Evolutionary conservation across 1,140 invertebrate species (phyloP).

Genomic region (Nephila pilipes): DNA sequence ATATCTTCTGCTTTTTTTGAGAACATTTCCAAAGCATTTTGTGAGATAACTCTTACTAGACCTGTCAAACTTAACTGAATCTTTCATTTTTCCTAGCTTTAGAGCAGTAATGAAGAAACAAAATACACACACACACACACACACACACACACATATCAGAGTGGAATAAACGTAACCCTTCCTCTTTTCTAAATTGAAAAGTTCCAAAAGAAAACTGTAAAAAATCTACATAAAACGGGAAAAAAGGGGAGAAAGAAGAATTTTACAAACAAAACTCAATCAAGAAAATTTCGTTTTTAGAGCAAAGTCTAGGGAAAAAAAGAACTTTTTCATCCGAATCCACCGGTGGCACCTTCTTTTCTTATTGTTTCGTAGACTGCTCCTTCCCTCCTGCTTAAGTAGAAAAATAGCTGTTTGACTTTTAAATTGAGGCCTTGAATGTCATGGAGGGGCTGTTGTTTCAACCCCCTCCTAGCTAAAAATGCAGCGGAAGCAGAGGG

Average conservation of each 20-base stretch:
- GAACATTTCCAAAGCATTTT: too few species aligned
- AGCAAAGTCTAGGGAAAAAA: not conserved
- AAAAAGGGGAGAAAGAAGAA: not conserved
- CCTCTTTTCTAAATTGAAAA: too few species aligned
- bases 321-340: not conserved
- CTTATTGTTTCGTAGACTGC: not conserved
- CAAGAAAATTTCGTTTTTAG: constrained; percentile 27
- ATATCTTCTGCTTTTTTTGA: too few species aligned
- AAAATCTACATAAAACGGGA: too few species aligned
- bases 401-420: constrained; percentile 20
- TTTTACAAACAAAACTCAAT: constrained; percentile 42
- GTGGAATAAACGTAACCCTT: too few species aligned
- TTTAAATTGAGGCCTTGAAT: constrained; percentile 13
- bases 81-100: too few species aligned
- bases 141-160: too few species aligned
- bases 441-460: not conserved
- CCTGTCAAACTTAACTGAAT: too few species aligned
- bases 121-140: too few species aligned
- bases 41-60: too few species aligned
- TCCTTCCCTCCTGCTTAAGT: not conserved
- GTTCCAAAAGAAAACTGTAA: too few species aligned
- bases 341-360: not conserved
- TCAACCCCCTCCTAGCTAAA: not conserved
- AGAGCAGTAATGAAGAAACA: too few species aligned
- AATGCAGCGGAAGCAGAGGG: not conserved